phyloP scores from a whole-genome alignment of 2,797 vertebrate species.

The Cyclopterus lumpus region DNA sequence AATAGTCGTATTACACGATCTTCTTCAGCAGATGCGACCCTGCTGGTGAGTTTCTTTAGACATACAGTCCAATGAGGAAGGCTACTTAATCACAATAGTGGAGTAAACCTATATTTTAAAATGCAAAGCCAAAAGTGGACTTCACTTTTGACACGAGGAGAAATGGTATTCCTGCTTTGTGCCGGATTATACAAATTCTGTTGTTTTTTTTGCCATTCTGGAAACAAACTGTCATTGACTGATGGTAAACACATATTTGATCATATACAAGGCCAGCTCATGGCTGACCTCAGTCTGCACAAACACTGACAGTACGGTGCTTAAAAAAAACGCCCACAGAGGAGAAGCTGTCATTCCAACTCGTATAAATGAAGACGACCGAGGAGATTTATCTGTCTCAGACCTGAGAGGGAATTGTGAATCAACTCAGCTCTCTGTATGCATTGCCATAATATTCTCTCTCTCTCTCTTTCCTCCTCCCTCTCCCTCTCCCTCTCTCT shows the following conservation, averaged over 20 bases:
- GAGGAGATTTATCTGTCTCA: conserved; percentile 55
- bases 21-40: conserved; percentile 1
- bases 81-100: background rate
- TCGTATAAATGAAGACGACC: conserved; percentile 54
- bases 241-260: conserved; percentile 57
- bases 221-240: conserved; percentile 60
- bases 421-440: conserved; percentile 54
- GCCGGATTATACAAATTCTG: conserved; percentile 28
- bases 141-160: background rate
- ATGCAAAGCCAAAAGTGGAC: background rate
- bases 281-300: conserved; percentile 55
- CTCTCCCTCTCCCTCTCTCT: conserved; percentile 40
- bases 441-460: conserved; percentile 30
- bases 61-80: background rate
- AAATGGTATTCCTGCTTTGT: conserved; percentile 8
- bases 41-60: background rate
- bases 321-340: conserved; percentile 49
- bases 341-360: conserved; percentile 41
- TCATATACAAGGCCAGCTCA: conserved; percentile 44
- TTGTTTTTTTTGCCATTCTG: conserved; percentile 41
- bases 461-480: conserved; percentile 35
- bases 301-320: conserved; percentile 45
- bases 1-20: background rate
- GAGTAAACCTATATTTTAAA: background rate
- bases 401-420: conserved; percentile 63